A percentile compares a stretch with the other conserved stretches of the same genome.
Evolutionary conservation across 2,113 vertebrate species (phyloP).

Genomic region (Spheniscus mendiculus): DNA sequence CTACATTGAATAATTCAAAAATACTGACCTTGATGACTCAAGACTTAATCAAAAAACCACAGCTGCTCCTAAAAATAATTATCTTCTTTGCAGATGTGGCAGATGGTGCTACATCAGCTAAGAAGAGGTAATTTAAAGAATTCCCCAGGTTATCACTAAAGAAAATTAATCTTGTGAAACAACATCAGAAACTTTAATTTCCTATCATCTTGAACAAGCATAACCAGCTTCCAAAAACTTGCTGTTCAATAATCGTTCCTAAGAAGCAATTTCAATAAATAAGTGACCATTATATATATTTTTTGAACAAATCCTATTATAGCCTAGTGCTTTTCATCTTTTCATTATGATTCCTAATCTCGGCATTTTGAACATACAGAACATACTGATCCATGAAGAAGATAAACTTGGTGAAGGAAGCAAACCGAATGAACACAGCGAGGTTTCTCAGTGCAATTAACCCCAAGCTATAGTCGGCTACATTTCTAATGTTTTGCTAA

Average conservation of each 20-base stretch:
- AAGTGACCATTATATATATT: not conserved
- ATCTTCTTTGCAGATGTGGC: conserved; percentile 51
- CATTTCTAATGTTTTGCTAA: not conserved
- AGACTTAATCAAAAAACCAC: conserved; percentile 39
- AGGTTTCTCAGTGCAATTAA: not conserved
- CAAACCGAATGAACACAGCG: not conserved
- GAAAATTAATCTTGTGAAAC: conserved; percentile 48
- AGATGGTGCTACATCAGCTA: conserved; percentile 63
- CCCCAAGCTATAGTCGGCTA: not conserved
- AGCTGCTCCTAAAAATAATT: conserved; percentile 54
- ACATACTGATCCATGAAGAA: not conserved
- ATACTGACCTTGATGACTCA: conserved; percentile 32
- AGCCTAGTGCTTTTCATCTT: not conserved
- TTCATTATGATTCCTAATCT: not conserved
- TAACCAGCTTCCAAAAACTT: conserved; percentile 18
- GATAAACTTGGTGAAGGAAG: not conserved
- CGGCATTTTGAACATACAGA: not conserved
- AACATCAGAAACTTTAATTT: conserved; percentile 40
- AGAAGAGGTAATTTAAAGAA: conserved; percentile 64
- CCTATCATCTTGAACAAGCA: not conserved
- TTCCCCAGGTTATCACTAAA: conserved; percentile 61
- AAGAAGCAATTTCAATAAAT: conserved; percentile 4
- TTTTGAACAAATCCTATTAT: not conserved
- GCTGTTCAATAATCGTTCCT: not conserved
- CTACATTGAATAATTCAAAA: conserved; percentile 2